Conservation (phyloP, 64 coral and sea anemone genomes). For the Catalaphyllia jardinei region DNA sequence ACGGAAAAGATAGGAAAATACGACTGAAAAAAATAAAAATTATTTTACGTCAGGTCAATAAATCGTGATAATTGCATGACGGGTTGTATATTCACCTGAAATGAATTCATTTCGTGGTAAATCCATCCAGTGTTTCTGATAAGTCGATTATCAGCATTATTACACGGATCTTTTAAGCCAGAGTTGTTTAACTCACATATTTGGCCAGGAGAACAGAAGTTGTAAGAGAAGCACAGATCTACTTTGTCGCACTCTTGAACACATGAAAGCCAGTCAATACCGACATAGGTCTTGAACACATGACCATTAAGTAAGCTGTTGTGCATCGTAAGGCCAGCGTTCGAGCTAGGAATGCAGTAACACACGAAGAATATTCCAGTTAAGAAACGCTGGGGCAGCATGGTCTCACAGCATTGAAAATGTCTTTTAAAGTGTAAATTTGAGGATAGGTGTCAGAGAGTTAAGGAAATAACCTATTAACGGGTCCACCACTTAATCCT, state of each 20-base stretch:
- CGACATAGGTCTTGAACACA: not conserved
- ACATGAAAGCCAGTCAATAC: slow-evolving; percentile 11
- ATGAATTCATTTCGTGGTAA: not conserved
- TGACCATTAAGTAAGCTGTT: not conserved
- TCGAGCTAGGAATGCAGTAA: not conserved
- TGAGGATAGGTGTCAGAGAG: not conserved
- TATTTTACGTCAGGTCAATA: not conserved
- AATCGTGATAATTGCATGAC: too few species aligned
- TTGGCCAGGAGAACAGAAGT: not conserved
- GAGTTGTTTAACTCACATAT: slow-evolving; percentile 5
- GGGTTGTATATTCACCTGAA: not conserved
- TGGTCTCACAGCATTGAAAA: not conserved
- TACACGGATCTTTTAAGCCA: not conserved
- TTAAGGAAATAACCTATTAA: not conserved
- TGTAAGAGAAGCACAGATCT: not conserved
- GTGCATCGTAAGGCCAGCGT: not conserved
- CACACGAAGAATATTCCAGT: not conserved
- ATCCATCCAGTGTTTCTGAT: not conserved
- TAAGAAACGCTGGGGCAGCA: not conserved
- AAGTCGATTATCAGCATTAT: not conserved
- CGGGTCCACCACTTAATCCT: too few species aligned
- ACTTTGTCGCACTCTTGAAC: slow-evolving; percentile 3
- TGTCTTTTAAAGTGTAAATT: not conserved
- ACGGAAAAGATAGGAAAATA: too few species aligned
- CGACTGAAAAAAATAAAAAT: not conserved